Evolutionary conservation across 2,888 invertebrate species (phyloP).

Genomic region (Scrobipalpa costella): DNA sequence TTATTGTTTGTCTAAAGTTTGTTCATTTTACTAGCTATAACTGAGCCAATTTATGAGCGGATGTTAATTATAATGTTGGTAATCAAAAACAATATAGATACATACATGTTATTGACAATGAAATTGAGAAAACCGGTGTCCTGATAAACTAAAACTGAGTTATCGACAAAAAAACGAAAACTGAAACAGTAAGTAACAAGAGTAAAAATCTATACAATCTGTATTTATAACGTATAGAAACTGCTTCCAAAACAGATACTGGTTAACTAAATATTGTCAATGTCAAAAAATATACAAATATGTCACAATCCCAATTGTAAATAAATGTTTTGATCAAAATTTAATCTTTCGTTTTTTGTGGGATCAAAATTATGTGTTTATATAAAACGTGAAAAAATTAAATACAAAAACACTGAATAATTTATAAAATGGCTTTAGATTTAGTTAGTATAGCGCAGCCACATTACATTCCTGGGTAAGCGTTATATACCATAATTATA

Average conservation of each 20-base stretch:
- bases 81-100: too few relatives aligned
- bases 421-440: constrained; percentile 71
- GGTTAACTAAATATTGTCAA: background rate
- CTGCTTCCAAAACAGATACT: too few relatives aligned
- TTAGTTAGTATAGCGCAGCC: constrained; percentile 85
- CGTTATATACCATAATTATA: too few relatives aligned
- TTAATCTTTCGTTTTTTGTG: constrained; percentile 1
- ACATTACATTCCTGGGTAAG: constrained; percentile 87
- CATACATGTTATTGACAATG: too few relatives aligned
- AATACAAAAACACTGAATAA: constrained; percentile 12
- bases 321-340: constrained; percentile 22
- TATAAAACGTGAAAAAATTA: constrained; percentile 8
- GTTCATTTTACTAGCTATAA: background rate
- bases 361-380: constrained; percentile 31
- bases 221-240: too few relatives aligned
- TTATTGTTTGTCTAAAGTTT: background rate
- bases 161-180: too few relatives aligned
- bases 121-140: too few relatives aligned
- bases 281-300: constrained; percentile 2
- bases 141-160: too few relatives aligned
- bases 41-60: too few relatives aligned
- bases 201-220: too few relatives aligned
- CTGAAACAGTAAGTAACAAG: too few relatives aligned
- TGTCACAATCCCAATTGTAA: constrained; percentile 19
- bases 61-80: too few relatives aligned